Base-by-base conservation (phyloP, 2,888 invertebrate species). In the Ernsta delagoae region DNA sequence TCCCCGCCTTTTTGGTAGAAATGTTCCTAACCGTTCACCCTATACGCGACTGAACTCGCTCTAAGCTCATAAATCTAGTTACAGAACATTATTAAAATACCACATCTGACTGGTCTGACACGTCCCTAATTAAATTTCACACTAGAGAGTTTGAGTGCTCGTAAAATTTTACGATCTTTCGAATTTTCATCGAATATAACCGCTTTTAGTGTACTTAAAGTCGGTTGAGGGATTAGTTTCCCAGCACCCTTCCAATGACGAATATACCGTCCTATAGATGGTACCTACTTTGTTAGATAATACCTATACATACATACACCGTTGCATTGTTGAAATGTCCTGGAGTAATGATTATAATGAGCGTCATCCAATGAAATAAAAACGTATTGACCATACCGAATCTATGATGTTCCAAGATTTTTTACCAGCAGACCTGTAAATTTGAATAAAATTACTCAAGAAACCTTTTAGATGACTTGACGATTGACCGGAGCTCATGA, bases 61-160 rank as follows among this genome's bases (percentile, higher is more conserved):
- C 79, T 79, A 78, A 79, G 80, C 78, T 45, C 79, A 83, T 88
- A 88, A 88, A 88, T 88, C 80, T 24, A 62, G 83, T 77, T n/a
- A 78, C 83, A 68, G 84, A 83, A 84, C 88, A 83, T 86, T 88
- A 89, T 89, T 89, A 87, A 88, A 89, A 88, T 87, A 86, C 88
- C 88, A 75, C 89, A 86, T 87, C 85, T 83, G 76, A 79, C 77
- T 78, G 77, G 81, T 80, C 81, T 83, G 83, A 85, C 86, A 83
- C 82, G 84, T 82, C 79, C 80, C 86, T 90, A 89, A 90, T 90
- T 90, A 90, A 89, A 89, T 89, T 90, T 89, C 86, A 85, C 86
- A 88, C 85, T 81, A 82, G 85, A 84, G 83, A 83, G 79, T 75
- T 79, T 76, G 76, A 77, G 72, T 76, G 80, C 75, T 84, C 85